These are phyloP conservation scores for Drosophila santomea DNA, from an alignment of 1,140 invertebrate genomes.

Conservation along the genomic window DNA sequence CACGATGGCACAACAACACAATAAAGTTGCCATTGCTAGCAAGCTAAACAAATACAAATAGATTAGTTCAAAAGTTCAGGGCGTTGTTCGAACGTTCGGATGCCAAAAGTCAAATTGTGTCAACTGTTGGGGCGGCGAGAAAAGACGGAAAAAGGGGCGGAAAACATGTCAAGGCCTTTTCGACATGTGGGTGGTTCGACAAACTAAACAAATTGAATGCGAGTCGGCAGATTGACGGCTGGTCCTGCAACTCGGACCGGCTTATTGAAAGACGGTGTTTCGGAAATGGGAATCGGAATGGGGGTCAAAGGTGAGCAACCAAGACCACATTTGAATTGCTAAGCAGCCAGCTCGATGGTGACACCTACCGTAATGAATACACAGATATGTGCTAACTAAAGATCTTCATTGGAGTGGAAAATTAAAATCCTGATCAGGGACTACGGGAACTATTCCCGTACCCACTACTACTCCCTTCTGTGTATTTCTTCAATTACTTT, in stretches of 20 bases:
- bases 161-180: constrained; percentile 34
- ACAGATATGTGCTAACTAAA: constrained; percentile 2
- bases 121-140: constrained; percentile 56
- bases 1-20: constrained; percentile 20
- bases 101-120: constrained; percentile 77
- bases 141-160: constrained; percentile 20
- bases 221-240: constrained; percentile 59
- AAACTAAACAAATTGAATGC: constrained; percentile 70
- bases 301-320: constrained; percentile 30
- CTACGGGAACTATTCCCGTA: constrained; percentile 21
- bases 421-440: constrained; percentile 31
- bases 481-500: constrained; percentile 44
- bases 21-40: constrained; percentile 13
- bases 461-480: background rate
- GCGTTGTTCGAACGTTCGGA: constrained; percentile 36
- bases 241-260: constrained; percentile 21
- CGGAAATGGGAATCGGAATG: background rate
- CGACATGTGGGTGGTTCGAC: constrained; percentile 41
- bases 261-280: constrained; percentile 40
- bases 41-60: constrained; percentile 82
- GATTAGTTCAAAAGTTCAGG: constrained; percentile 77
- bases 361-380: constrained; percentile 18
- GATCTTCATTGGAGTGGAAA: constrained; percentile 32
- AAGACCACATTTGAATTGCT: constrained; percentile 37
- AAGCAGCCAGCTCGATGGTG: constrained; percentile 15